phyloP scores from a whole-genome alignment of 2,888 invertebrate species.

The Creontiades dilutus region DNA sequence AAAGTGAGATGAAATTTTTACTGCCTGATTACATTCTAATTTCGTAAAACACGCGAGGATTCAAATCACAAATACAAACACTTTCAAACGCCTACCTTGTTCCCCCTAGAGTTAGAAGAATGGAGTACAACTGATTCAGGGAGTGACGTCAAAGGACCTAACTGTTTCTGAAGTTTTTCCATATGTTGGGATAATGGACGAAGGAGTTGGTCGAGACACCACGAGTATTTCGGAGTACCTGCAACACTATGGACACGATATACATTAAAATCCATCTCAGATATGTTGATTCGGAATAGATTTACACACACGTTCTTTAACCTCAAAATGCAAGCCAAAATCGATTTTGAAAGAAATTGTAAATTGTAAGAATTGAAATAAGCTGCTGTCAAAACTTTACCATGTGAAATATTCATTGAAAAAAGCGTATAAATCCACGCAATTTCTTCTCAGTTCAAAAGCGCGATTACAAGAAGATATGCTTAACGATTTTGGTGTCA shows the following conservation, averaged over 20 bases:
- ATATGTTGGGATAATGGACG: slow-evolving; percentile 71
- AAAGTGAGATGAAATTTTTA: no score
- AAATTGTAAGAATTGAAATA: no score
- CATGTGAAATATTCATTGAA: slow-evolving; percentile 74
- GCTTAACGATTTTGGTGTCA: slow-evolving; percentile 58
- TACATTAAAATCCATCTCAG: neutral
- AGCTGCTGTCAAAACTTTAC: slow-evolving; percentile 71
- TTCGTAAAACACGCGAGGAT: no score
- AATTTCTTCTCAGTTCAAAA: slow-evolving; percentile 71
- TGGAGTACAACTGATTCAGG: slow-evolving; percentile 79
- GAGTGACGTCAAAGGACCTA: slow-evolving; percentile 77
- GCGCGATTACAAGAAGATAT: neutral
- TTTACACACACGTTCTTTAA: neutral
- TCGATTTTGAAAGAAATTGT: no score
- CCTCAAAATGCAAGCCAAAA: no score
- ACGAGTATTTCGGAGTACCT: slow-evolving; percentile 70
- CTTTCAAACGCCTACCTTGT: slow-evolving; percentile 77
- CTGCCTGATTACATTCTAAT: no score
- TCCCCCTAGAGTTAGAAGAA: slow-evolving; percentile 78
- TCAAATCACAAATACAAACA: no score
- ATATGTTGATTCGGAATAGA: neutral
- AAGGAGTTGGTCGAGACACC: slow-evolving; percentile 73
- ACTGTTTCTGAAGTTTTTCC: slow-evolving; percentile 75
- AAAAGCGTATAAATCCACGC: slow-evolving; percentile 74
- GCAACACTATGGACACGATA: slow-evolving; percentile 70